These are phyloP conservation scores for Ceratotherium simum DNA, from an alignment of 2,113 vertebrate genomes.

Conservation along the genomic window DNA sequence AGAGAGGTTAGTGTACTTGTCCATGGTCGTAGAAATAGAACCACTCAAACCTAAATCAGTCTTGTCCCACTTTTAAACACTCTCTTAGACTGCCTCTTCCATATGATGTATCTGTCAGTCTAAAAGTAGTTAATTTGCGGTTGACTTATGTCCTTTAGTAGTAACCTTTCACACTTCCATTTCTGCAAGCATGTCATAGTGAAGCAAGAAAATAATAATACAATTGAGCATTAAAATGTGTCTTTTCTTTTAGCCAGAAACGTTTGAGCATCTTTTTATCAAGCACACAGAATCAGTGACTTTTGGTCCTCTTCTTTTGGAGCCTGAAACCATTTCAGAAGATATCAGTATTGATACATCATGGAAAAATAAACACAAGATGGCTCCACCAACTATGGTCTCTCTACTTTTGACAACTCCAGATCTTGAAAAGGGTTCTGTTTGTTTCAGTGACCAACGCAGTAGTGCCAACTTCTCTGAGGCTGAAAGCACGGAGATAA, in stretches of 20 bases:
- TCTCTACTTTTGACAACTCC: background rate
- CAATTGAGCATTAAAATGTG: conserved; percentile 76
- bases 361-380: conserved; percentile 63
- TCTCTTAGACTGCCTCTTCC: background rate
- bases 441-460: conserved; percentile 74
- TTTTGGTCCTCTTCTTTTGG: conserved; percentile 91
- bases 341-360: conserved; percentile 89
- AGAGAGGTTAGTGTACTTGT: background rate
- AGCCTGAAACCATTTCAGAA: conserved; percentile 91
- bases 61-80: background rate
- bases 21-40: background rate
- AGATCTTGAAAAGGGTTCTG: conserved; percentile 78
- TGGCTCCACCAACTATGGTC: conserved; percentile 24
- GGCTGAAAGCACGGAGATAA: background rate
- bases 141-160: background rate
- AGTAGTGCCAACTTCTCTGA: conserved; percentile 72
- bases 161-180: background rate
- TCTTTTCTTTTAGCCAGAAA: conserved; percentile 91
- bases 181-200: conserved; percentile 9
- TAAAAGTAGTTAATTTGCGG: background rate
- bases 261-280: conserved; percentile 92
- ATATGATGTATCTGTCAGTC: background rate
- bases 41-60: background rate
- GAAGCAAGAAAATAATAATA: conserved; percentile 28
- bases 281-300: conserved; percentile 86